These are phyloP conservation scores for Chamaea fasciata DNA, from an alignment of 2,113 vertebrate genomes.

Conservation along the genomic window DNA sequence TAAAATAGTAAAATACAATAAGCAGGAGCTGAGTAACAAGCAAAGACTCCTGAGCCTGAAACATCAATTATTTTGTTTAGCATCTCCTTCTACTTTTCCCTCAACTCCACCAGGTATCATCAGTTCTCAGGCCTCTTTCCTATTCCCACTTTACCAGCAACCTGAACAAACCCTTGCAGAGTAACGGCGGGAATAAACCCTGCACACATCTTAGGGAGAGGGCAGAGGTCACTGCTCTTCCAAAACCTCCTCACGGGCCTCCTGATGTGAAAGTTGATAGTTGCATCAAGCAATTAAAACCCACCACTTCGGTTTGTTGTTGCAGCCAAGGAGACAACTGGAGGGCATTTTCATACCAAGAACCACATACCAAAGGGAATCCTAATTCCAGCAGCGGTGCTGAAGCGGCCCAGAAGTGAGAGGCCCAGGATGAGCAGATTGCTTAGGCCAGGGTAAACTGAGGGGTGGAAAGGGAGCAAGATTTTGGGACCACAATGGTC, in stretches of 20 bases:
- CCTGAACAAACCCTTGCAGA: background rate
- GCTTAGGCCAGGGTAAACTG: background rate
- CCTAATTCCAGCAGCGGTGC: background rate
- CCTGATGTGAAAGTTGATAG: background rate
- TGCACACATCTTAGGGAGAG: background rate
- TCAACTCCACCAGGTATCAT: background rate
- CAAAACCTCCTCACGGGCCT: accelerated
- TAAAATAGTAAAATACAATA: background rate
- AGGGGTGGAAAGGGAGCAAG: background rate
- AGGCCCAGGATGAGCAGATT: background rate
- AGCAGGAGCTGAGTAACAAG: background rate
- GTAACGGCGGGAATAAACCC: background rate
- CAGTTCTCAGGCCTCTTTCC: background rate
- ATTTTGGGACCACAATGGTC: no score
- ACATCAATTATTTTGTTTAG: background rate
- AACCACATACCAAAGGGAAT: background rate
- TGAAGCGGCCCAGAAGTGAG: background rate
- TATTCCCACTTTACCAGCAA: background rate
- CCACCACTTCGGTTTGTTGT: background rate
- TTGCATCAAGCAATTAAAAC: background rate
- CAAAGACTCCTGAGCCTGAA: background rate
- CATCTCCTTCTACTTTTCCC: background rate
- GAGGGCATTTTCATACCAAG: background rate
- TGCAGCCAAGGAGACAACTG: background rate
- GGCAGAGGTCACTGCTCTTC: background rate